Evolutionary conservation across 2,888 invertebrate genomes (phyloP), one percentile per base, ranked within the genome.

Genomic region (Acronicta alni): DNA sequence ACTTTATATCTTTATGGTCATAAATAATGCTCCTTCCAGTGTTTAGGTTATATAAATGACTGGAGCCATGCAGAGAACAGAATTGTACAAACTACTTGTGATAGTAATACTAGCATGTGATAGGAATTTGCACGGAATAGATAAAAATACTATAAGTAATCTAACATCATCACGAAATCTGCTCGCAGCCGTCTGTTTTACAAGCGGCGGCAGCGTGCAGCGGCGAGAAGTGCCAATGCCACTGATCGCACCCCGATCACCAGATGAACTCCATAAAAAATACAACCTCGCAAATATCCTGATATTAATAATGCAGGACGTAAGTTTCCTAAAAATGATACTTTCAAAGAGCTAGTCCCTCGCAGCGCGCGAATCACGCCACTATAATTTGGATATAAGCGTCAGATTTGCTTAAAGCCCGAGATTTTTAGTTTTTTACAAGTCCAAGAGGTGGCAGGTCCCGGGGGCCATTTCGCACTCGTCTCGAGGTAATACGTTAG

Each of bases 251-350:
- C 7, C 35, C 20, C 39, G 43, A 57, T 54, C 65, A 30, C 35
- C 57, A 65, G 51, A 32, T 51, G 38, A 48, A 52, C 57, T 60
- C 60, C 38, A 58, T 67, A 74, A 77, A n/a, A 72, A 72, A 77
- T 72, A 79, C 72, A 72, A 67, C 68, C 49, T n/a, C n/a, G n/a
- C 68, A 68, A 80, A 82, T 75, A 71, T 69, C 67, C 71, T 61
- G 67, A 66, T 75, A 83, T 83, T 80, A 85, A 82, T 83, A 80
- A 84, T 84, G 75, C 77, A 83, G 38, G 63, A 72, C 69, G 73
- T 78, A 80, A 72, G 69, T 69, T 74, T 73, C 64, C 42, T 69
- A 71, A 75, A 75, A 82, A 81, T 77, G 68, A 80, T 76, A 68
- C 67, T 70, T 70, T 71, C 69, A 71, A 73, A 75, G 61, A 45